These are phyloP conservation scores for Podargus strigoides DNA, from an alignment of 2,797 vertebrate genomes.

Conservation along the genomic window DNA sequence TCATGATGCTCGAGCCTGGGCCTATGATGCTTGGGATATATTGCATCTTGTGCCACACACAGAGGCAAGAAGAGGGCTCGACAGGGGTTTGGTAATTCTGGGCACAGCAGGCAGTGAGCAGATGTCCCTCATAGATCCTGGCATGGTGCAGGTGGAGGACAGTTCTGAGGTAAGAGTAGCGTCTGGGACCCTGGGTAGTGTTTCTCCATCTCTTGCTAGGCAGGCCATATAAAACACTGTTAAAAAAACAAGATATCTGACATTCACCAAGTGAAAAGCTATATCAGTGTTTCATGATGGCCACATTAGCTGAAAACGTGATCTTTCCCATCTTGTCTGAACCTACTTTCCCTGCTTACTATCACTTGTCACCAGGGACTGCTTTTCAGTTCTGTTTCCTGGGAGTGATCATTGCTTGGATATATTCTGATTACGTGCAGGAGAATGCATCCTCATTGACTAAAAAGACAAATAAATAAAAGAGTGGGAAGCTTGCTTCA, in stretches of 20 bases:
- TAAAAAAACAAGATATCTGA: background rate
- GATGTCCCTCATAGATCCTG: background rate
- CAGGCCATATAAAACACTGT: background rate
- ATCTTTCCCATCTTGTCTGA: background rate
- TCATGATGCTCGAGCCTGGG: rapidly evolving
- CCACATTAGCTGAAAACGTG: background rate
- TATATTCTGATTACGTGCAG: background rate
- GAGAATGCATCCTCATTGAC: background rate
- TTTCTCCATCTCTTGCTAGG: background rate
- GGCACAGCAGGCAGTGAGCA: background rate
- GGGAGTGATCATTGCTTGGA: background rate
- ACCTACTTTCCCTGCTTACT: background rate
- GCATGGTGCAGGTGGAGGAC: background rate
- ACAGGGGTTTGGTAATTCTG: background rate
- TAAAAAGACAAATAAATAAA: constrained; percentile 28
- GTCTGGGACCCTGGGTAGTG: background rate
- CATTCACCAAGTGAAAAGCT: background rate
- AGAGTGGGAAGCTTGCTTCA: background rate
- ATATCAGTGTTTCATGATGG: background rate
- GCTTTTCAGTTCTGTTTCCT: background rate
- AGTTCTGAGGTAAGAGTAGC: background rate
- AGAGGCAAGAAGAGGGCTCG: background rate
- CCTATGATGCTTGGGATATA: background rate
- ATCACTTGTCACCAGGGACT: background rate
- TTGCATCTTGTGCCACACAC: background rate